These are phyloP conservation scores for Bungarus multicinctus DNA, from an alignment of 2,113 vertebrate genomes.

Conservation along the genomic window DNA sequence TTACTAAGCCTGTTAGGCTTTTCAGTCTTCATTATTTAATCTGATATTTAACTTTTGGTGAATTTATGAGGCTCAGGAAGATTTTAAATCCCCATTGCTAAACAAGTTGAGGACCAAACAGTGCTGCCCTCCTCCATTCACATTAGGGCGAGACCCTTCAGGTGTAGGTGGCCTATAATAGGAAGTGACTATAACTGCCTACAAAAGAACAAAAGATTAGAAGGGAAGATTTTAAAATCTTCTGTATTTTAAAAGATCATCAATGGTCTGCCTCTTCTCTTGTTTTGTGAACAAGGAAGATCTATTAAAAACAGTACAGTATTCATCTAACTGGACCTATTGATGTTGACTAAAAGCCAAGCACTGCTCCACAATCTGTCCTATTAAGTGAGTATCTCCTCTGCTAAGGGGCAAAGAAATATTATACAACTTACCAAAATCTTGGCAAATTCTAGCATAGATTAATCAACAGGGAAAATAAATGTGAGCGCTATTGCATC, in stretches of 20 bases:
- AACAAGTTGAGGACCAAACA: not conserved
- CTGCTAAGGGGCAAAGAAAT: not conserved
- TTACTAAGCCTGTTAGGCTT: not conserved
- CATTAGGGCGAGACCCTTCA: not conserved
- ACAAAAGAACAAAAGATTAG: not conserved
- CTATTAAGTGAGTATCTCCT: not conserved
- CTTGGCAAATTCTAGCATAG: not conserved
- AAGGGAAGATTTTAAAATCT: not conserved
- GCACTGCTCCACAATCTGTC: not conserved
- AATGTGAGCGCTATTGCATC: not conserved
- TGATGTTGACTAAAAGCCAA: not conserved
- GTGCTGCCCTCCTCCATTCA: not conserved
- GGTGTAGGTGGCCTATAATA: not conserved
- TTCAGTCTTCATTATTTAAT: not conserved
- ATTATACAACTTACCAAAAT: not conserved
- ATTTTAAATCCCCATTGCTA: not conserved
- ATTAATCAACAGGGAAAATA: not conserved
- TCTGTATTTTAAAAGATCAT: not conserved
- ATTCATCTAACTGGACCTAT: not conserved
- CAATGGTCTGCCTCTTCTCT: not conserved
- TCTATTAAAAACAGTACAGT: not conserved
- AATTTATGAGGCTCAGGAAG: not conserved
- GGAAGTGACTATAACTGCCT: not conserved
- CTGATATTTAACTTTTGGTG: not conserved
- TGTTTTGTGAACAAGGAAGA: not conserved